Percentiles rank a stretch among this genome's conserved stretches.
phyloP scores from a whole-genome alignment of 2,113 vertebrate species.

The Salvelinus sp. region DNA sequence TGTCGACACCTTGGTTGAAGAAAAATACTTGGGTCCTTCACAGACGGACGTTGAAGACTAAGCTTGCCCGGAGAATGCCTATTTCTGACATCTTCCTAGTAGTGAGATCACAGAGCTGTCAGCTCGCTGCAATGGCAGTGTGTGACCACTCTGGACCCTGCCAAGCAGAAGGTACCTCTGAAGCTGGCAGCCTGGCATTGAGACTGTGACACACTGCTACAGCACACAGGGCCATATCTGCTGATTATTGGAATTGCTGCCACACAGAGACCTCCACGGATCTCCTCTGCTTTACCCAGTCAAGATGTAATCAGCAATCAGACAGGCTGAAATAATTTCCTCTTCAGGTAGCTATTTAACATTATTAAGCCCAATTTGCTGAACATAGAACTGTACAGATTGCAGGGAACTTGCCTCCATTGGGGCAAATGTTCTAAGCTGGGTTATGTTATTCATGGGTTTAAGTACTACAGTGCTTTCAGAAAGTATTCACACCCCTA shows the following conservation, averaged over 20 bases:
- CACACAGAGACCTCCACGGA: constrained; percentile 13
- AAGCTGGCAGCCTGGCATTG: constrained; percentile 45
- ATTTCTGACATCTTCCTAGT: constrained; percentile 8
- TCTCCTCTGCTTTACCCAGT: constrained; percentile 31
- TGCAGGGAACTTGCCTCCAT: not conserved
- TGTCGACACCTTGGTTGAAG: not conserved
- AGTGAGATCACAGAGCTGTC: constrained; percentile 30
- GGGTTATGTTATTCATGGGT: too few relatives aligned
- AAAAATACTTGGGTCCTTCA: not conserved
- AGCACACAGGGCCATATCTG: not conserved
- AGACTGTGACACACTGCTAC: constrained; percentile 7
- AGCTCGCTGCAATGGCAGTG: constrained; percentile 8
- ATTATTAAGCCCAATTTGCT: constrained; percentile 25
- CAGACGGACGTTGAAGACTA: not conserved
- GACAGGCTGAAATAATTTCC: constrained; percentile 41
- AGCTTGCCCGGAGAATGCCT: constrained; percentile 12
- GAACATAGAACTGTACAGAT: not conserved
- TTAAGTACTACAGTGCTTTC: too few relatives aligned
- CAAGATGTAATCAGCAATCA: constrained; percentile 67
- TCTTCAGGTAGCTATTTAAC: constrained; percentile 49
- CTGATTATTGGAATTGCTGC: constrained; percentile 6
- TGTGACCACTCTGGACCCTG: not conserved
- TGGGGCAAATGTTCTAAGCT: not conserved
- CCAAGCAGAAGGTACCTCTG: constrained; percentile 26
- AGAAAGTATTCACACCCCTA: too few relatives aligned